A percentile compares a stretch with the other conserved stretches of the same genome.
Evolutionary conservation across 2,888 invertebrate genomes (phyloP).

Genomic region (Harmothoe impar): DNA sequence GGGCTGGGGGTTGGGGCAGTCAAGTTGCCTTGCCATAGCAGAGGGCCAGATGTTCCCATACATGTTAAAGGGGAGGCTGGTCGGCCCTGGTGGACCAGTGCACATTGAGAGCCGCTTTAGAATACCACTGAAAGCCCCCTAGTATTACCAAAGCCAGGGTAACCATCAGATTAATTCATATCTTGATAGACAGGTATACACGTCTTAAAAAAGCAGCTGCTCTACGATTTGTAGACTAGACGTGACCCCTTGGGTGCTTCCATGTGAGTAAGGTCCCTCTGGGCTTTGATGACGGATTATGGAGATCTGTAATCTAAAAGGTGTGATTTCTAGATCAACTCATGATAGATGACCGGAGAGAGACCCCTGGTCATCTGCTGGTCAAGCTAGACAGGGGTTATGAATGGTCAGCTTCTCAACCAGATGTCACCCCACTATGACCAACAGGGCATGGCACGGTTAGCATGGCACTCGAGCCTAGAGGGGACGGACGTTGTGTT

Average conservation of each 20-base stretch:
- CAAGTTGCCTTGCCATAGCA: not conserved
- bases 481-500: slow-evolving; percentile 15
- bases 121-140: slow-evolving; percentile 39
- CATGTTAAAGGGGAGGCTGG: slow-evolving; percentile 16
- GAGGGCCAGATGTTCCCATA: slow-evolving; percentile 48
- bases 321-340: slow-evolving; percentile 43
- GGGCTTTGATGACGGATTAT: not conserved
- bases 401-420: slow-evolving; percentile 46
- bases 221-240: not conserved
- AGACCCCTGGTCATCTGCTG: slow-evolving; percentile 45
- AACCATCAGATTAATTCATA: slow-evolving; percentile 32
- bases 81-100: not conserved
- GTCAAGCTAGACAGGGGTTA: not conserved
- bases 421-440: slow-evolving; percentile 40
- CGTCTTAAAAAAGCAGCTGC: not conserved
- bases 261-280: not conserved
- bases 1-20: not conserved
- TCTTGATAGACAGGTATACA: slow-evolving; percentile 41
- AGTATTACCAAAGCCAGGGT: slow-evolving; percentile 27
- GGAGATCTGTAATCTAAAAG: not conserved
- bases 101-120: slow-evolving; percentile 21
- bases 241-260: not conserved
- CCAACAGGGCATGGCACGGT: not conserved
- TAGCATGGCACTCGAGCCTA: slow-evolving; percentile 31
- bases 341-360: not conserved